Base-by-base conservation (phyloP, 2,797 vertebrate genomes). In the Momotus momota region DNA sequence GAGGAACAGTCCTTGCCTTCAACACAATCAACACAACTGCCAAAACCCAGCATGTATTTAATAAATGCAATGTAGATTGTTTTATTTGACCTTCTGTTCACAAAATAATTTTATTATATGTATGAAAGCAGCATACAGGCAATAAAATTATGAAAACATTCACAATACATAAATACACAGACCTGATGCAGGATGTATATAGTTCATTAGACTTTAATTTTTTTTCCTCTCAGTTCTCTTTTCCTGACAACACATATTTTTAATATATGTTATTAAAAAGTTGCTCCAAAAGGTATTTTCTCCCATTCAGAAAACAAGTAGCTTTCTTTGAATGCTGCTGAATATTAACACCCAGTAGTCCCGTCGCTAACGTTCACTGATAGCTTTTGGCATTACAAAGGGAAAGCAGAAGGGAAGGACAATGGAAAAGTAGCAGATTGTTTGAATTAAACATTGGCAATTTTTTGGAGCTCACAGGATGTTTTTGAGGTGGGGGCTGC, bases 71-170 rank as follows among this genome's bases (percentile, higher is more conserved):
- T 93, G 95, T 93, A 95, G 94, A 91, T 96, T 88, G 40, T 49
- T 94, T 96, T 88, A 90, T 95, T 94, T 92, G 77, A 95, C 92
- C 93, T 95, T 96, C 96, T 97, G 96, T 97, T 98, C 98, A 98
- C 98, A 98, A 98, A 98, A 98, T 98, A 98, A 93, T 97, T 98
- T 98, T 98, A 98, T 98, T 98, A 94, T 98, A 97, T 96, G 96
- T 98, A 98, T 98, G 98, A 98, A 98, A 98, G 98, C 98, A 97
- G 98, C 98, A 96, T 97, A 98, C 98, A 98, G 95, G 97, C 98
- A 97, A 96, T 95, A 97, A 97, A 97, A 97, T 97, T 95, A 97
- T 97, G 97, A 96, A 97, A 97, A 98, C 97, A 98, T 97, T 98
- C 98, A 98, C 97, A 95, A 97, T 95, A 97, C 97, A 94, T 96